phyloP scores from a whole-genome alignment of 2,888 invertebrate genomes.

The Drosophila formosana region DNA sequence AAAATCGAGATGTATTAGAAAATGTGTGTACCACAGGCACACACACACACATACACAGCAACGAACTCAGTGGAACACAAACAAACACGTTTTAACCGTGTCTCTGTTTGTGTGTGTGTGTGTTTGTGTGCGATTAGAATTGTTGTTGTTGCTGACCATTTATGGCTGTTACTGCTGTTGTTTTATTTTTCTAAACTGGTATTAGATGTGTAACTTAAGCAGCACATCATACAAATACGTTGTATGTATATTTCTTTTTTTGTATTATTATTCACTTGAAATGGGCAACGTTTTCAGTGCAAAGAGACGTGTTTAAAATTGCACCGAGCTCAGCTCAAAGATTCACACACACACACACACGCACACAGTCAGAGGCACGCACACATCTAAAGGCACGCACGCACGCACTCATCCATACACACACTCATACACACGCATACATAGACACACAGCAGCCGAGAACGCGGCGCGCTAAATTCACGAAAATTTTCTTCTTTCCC shows the following conservation, averaged over 20 bases:
- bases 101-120: constrained; percentile 31
- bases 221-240: constrained; percentile 26
- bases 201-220: constrained; percentile 54
- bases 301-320: constrained; percentile 36
- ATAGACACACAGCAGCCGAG: constrained; percentile 18
- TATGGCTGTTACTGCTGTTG: constrained; percentile 29
- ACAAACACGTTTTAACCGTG: constrained; percentile 55
- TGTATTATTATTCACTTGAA: constrained; percentile 58
- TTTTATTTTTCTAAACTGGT: constrained; percentile 51
- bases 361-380: constrained; percentile 7
- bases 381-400: constrained; percentile 25
- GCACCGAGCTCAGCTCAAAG: constrained; percentile 38
- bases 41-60: constrained; percentile 17
- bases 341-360: constrained; percentile 31
- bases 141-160: constrained; percentile 55
- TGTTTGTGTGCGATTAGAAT: constrained; percentile 60
- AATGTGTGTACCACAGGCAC: constrained; percentile 21
- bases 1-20: constrained; percentile 46
- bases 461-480: constrained; percentile 48
- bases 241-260: constrained; percentile 17
- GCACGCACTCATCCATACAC: constrained; percentile 26
- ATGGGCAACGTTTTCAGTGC: constrained; percentile 37
- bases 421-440: constrained; percentile 18
- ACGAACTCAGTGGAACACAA: constrained; percentile 43
- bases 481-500: constrained; percentile 37